A percentile compares a stretch with the other conserved stretches of the same genome.
phyloP scores from a whole-genome alignment of 2,113 vertebrate species.

The Vulpes ferrilata region DNA sequence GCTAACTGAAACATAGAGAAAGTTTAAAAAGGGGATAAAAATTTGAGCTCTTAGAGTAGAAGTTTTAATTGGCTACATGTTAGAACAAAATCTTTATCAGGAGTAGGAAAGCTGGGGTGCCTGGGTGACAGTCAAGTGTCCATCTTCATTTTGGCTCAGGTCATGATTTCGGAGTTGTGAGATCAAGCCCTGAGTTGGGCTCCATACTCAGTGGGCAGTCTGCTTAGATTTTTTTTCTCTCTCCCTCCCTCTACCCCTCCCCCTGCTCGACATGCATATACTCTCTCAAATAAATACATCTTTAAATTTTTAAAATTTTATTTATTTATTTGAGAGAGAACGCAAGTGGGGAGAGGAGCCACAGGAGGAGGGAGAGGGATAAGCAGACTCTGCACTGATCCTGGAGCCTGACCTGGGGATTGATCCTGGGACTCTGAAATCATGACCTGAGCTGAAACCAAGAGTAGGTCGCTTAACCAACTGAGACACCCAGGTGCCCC shows the following conservation, averaged over 20 bases:
- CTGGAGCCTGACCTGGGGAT: neutral
- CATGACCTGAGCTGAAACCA: neutral
- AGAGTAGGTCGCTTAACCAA: neutral
- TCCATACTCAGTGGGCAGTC: neutral
- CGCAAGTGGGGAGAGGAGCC: neutral
- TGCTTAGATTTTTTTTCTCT: neutral
- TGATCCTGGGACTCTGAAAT: neutral
- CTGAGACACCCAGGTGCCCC: neutral
- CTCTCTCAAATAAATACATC: neutral
- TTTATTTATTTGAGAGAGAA: neutral
- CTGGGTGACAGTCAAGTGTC: neutral
- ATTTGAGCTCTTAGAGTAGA: slow-evolving; percentile 13
- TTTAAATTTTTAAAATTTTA: neutral
- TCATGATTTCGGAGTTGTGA: neutral
- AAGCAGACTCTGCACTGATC: neutral
- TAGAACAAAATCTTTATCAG: slow-evolving; percentile 18
- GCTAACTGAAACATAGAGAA: neutral
- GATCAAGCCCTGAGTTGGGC: neutral
- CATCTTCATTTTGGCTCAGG: neutral
- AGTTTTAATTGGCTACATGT: slow-evolving; percentile 5
- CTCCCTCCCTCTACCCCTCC: neutral
- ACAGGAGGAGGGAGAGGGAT: neutral
- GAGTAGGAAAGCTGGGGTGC: neutral
- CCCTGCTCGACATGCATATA: too few species aligned
- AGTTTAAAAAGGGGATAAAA: neutral